A percentile compares a stretch with the other conserved stretches of the same genome.
Evolutionary conservation across 2,888 invertebrate species (phyloP).

Genomic region (Cataglyphis altisquamis): DNA sequence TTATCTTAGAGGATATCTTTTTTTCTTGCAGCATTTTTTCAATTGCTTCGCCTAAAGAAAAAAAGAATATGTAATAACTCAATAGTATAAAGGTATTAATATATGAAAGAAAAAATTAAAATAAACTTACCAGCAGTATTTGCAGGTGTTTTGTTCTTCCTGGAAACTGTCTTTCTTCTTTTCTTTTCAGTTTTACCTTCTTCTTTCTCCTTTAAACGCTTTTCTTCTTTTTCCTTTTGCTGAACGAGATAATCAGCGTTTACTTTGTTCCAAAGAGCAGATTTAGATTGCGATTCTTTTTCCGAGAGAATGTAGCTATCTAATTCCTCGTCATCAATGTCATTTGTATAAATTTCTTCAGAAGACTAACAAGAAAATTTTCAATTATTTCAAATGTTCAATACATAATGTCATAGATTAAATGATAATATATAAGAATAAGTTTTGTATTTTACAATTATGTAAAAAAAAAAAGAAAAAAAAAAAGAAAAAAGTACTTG

Average conservation of each 20-base stretch:
- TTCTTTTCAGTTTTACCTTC: constrained; percentile 95
- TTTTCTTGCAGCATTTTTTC: constrained; percentile 98
- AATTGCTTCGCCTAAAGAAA: constrained; percentile 93
- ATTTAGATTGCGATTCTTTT: constrained; percentile 93
- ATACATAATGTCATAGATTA: background rate
- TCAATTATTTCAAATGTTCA: constrained; percentile 8
- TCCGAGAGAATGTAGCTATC: constrained; percentile 94
- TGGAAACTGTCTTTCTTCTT: constrained; percentile 90
- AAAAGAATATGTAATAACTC: background rate
- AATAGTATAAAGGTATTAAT: background rate
- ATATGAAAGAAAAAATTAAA: background rate
- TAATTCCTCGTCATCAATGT: constrained; percentile 96
- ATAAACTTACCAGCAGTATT: constrained; percentile 85
- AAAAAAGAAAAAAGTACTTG: no score
- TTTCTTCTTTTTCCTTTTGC: constrained; percentile 95
- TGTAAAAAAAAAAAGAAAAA: background rate
- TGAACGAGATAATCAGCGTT: constrained; percentile 95
- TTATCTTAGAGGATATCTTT: constrained; percentile 98
- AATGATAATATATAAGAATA: background rate
- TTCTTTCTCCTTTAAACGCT: constrained; percentile 92
- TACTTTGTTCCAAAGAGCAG: constrained; percentile 94
- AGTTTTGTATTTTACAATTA: background rate
- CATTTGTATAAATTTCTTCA: constrained; percentile 90
- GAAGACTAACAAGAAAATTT: constrained; percentile 68
- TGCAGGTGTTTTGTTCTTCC: constrained; percentile 90